phyloP scores from a whole-genome alignment of 2,888 invertebrate genomes.

The Coronaproctus castanopsis region DNA sequence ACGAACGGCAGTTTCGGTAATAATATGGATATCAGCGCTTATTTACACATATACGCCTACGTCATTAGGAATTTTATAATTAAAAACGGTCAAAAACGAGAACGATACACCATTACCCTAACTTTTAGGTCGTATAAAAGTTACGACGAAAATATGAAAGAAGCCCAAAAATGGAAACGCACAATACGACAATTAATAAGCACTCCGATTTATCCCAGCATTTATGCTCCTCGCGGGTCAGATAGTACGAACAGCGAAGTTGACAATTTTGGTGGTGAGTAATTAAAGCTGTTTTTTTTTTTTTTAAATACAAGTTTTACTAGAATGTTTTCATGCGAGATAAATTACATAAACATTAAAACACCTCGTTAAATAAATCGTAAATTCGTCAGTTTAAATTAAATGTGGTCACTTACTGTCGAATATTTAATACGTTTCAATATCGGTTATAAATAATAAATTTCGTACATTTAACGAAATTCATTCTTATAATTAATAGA shows the following conservation, averaged over 20 bases:
- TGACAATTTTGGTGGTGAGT: not conserved
- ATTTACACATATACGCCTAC: slow-evolving; percentile 67
- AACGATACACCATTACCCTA: slow-evolving; percentile 59
- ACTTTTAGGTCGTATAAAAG: slow-evolving; percentile 66
- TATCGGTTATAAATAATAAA: no score
- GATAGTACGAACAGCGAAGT: not conserved
- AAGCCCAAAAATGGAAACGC: slow-evolving; percentile 63
- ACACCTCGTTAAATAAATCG: no score
- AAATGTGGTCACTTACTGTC: no score
- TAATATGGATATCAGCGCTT: slow-evolving; percentile 49
- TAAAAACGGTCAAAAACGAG: slow-evolving; percentile 38
- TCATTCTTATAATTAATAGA: no score
- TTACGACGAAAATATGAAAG: slow-evolving; percentile 64
- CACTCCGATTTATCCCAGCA: not conserved
- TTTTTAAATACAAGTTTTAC: no score
- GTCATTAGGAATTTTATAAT: slow-evolving; percentile 42
- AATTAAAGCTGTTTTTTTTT: no score
- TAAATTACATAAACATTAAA: no score
- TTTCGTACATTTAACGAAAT: no score
- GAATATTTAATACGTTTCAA: no score
- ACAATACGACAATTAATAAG: slow-evolving; percentile 47
- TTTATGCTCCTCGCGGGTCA: not conserved
- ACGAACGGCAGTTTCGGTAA: no score
- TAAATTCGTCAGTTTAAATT: no score
- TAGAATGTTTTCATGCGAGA: no score